phyloP scores from a whole-genome alignment of 2,113 vertebrate genomes.

The Cryptotis parvus region DNA sequence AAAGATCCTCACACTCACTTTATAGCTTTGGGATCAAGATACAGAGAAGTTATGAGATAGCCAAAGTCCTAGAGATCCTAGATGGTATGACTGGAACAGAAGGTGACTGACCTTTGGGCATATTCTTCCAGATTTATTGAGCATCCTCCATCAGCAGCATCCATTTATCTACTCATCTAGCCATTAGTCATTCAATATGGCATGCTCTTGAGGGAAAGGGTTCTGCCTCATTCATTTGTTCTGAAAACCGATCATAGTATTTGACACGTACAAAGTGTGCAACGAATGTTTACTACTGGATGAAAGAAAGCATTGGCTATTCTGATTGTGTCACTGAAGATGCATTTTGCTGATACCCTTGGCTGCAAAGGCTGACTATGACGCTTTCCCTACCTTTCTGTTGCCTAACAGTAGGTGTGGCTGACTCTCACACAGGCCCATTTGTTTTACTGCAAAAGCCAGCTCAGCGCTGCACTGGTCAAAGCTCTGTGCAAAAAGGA shows the following conservation, averaged over 20 bases:
- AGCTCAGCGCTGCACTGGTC: slow-evolving; percentile 9
- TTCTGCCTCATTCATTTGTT: neutral
- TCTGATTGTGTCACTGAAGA: slow-evolving; percentile 24
- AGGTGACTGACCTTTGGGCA: neutral
- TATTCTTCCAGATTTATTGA: neutral
- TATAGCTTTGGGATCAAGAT: neutral
- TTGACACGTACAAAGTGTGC: slow-evolving; percentile 43
- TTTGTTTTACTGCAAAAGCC: neutral
- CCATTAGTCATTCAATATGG: neutral
- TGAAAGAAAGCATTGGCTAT: slow-evolving; percentile 6
- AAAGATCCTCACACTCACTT: neutral
- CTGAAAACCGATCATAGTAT: slow-evolving; percentile 21
- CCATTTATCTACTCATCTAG: neutral
- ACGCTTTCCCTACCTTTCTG: neutral
- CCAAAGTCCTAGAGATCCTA: neutral
- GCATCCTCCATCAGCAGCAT: neutral
- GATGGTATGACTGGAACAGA: neutral
- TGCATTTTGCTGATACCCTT: neutral
- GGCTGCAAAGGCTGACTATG: slow-evolving; percentile 30
- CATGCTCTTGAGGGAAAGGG: neutral
- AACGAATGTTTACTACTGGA: slow-evolving; percentile 12
- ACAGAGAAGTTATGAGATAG: neutral
- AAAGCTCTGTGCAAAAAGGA: slow-evolving; percentile 26
- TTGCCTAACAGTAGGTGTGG: slow-evolving; percentile 53
- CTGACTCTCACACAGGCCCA: neutral